Base-by-base conservation (phyloP, 2,113 vertebrate species). In the Nothocercus nigrocapillus region DNA sequence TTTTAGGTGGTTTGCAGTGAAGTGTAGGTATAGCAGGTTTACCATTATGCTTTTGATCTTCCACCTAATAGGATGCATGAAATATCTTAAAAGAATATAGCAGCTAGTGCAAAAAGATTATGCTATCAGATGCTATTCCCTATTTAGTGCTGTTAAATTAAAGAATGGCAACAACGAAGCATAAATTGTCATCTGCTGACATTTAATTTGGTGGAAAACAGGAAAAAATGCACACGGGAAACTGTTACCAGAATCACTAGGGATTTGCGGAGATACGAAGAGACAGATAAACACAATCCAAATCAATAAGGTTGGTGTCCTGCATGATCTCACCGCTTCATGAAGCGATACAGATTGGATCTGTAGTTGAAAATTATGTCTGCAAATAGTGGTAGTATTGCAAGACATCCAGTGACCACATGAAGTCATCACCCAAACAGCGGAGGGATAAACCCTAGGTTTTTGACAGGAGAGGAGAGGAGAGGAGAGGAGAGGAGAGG, bases 161-260 rank as follows among this genome's bases (percentile, higher is more conserved):
- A 74, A 2, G 2, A 95, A 77, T 90, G 82, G 62, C 70, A 94
- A 79, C 77, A 89, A 58, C 67, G 87, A 92, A 93, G 81, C 81
- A 36, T 56, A 92, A 94, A 42, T 67, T 96, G 77, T 86, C 92
- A 90, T 95, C 92, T 90, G 66, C 62, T 95, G 94, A 82, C 90
- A 92, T 97, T 97, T 97, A 92, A 68, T 95, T 96, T 56, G 21
- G 73, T 82, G 66, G 66, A 69, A 92, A 96, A 90, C 73, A 79
- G 69, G 69, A 87, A 95, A 95, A 45, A 92, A 92, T 53, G 34
- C 69, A 21, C n/a, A 42, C 84, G 94, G 42, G 25, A 94, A 94
- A 86, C 66, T 70, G 91, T 2, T 89, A 88, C 8, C 75, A 91
- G 85, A 83, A 81, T 83, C 83, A 74, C 51, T 22, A 24, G 68